A percentile compares a stretch with the other conserved stretches of the same genome.
Conservation (phyloP, 2,113 vertebrate species). For the Triplophysa siluroides region DNA sequence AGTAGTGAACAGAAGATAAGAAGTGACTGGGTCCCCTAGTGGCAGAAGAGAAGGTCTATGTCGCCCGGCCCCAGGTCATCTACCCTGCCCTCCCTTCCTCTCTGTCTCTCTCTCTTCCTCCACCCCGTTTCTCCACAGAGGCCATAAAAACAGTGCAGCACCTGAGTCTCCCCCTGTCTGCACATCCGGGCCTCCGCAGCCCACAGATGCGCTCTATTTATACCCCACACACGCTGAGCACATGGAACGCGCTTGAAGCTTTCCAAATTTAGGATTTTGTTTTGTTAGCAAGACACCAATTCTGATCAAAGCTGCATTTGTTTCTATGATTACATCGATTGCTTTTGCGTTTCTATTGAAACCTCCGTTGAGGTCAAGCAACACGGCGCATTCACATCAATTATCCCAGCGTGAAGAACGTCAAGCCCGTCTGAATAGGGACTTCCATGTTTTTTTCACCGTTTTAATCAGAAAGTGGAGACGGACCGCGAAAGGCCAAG, state of each 20-base stretch:
- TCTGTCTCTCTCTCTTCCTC: constrained; percentile 66
- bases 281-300: neutral
- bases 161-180: constrained; percentile 73
- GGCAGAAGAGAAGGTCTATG: constrained; percentile 68
- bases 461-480: constrained; percentile 26
- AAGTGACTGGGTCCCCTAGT: constrained; percentile 70
- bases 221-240: constrained; percentile 54
- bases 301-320: neutral
- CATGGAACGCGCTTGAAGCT: constrained; percentile 1
- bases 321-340: neutral
- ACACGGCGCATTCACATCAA: neutral
- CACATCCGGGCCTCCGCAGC: constrained; percentile 78
- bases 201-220: constrained; percentile 56
- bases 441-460: constrained; percentile 8
- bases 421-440: constrained; percentile 16
- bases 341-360: neutral
- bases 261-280: neutral
- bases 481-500: constrained; percentile 38
- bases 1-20: constrained; percentile 66
- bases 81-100: constrained; percentile 68
- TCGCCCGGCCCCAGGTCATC: constrained; percentile 74
- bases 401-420: neutral
- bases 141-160: constrained; percentile 77
- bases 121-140: constrained; percentile 75
- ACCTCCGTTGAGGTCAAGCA: neutral